Evolutionary conservation across 23 tunicate species (phyloP).

Genomic region (Halocynthia aurantium): DNA sequence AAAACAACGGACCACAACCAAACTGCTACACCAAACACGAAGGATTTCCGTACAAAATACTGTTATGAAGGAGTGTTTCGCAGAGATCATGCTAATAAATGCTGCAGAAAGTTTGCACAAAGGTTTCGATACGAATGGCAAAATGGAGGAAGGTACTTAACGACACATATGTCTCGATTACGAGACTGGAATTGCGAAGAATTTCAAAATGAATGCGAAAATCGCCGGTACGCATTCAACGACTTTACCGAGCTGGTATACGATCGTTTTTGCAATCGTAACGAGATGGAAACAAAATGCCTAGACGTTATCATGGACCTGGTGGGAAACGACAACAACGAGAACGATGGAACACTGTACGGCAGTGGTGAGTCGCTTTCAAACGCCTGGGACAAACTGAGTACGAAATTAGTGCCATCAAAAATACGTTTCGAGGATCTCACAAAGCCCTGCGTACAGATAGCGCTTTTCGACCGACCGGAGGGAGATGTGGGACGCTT

Average conservation of each 20-base stretch:
- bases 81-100: not conserved
- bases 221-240: conserved; percentile 20
- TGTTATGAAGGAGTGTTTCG: no score
- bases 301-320: not conserved
- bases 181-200: conserved; percentile 57
- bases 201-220: conserved; percentile 46
- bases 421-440: conserved; percentile 16
- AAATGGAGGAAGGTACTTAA: conserved; percentile 18
- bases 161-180: conserved; percentile 32
- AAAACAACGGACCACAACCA: no score
- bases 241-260: conserved; percentile 43
- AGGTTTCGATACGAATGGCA: conserved; percentile 24
- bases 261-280: conserved; percentile 33
- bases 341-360: not conserved
- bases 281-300: conserved; percentile 21
- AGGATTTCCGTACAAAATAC: no score
- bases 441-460: conserved; percentile 56
- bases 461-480: conserved; percentile 47
- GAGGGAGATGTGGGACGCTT: conserved; percentile 27
- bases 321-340: not conserved
- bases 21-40: no score
- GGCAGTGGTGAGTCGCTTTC: not conserved
- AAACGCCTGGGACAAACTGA: not conserved
- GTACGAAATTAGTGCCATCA: not conserved
- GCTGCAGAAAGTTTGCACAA: conserved; percentile 10